phyloP scores from a whole-genome alignment of 2,113 vertebrate genomes.

The Corapipo altera region DNA sequence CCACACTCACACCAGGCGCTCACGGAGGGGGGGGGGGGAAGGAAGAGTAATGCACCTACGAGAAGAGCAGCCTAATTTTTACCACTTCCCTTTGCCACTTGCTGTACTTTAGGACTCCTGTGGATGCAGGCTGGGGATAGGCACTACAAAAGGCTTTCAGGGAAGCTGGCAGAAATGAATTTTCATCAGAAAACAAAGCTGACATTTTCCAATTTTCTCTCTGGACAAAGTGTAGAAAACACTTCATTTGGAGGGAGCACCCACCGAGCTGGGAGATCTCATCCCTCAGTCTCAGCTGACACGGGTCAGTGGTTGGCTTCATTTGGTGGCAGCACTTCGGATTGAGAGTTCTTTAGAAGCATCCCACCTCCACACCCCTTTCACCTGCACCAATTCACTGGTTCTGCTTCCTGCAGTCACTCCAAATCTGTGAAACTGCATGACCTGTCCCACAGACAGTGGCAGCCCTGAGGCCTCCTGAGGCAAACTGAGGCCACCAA shows the following conservation, averaged over 20 bases:
- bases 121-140: not conserved
- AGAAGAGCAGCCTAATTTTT: not conserved
- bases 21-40: not conserved
- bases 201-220: slow-evolving; percentile 19
- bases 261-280: not conserved
- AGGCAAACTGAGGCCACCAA: not conserved
- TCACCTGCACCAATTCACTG: not conserved
- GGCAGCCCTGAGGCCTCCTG: not conserved
- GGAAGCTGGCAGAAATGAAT: slow-evolving; percentile 30
- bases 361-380: not conserved
- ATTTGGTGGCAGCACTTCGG: accelerated
- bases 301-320: not conserved
- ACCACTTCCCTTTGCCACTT: not conserved
- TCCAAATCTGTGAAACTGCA: not conserved
- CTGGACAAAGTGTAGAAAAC: slow-evolving; percentile 7
- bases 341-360: not conserved
- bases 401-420: not conserved
- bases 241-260: not conserved
- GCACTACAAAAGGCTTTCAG: not conserved
- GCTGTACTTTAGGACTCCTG: not conserved
- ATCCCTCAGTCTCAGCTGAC: accelerated
- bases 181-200: slow-evolving; percentile 29
- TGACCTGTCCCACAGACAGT: accelerated
- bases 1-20: not conserved
- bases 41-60: not conserved